Percentiles rank a stretch among this genome's conserved stretches.
Evolutionary conservation across 2,888 invertebrate species (phyloP).

Genomic region (Idaea aversata): DNA sequence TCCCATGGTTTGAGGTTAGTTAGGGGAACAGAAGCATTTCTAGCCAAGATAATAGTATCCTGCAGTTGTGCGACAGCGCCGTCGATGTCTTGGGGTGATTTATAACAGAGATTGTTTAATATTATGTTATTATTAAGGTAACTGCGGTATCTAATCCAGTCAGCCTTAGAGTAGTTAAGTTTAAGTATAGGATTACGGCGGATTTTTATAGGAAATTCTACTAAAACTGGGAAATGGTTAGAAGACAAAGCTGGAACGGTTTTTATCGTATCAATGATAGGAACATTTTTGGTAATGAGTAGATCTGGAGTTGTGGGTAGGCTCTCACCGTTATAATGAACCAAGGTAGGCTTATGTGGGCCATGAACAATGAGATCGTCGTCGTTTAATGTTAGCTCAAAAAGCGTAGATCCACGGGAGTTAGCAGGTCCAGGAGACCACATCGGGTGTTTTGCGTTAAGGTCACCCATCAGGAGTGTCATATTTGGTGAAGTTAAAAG

Average conservation of each 20-base stretch:
- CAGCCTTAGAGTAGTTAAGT: not conserved
- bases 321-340: no score
- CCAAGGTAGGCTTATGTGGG: no score
- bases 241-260: not conserved
- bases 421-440: no score
- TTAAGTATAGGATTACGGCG: not conserved
- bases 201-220: not conserved
- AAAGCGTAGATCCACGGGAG: no score
- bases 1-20: not conserved
- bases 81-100: not conserved
- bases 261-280: no score
- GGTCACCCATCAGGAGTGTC: no score
- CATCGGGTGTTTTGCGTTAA: no score
- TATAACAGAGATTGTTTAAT: not conserved
- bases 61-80: not conserved
- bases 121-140: not conserved
- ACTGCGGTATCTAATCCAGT: not conserved
- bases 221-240: not conserved
- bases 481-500: no score
- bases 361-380: no score
- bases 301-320: no score
- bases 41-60: not conserved
- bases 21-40: not conserved
- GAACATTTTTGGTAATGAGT: no score
- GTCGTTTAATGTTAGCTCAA: no score